Conservation (phyloP, 2,113 vertebrate genomes). For the Noctilio leporinus region DNA sequence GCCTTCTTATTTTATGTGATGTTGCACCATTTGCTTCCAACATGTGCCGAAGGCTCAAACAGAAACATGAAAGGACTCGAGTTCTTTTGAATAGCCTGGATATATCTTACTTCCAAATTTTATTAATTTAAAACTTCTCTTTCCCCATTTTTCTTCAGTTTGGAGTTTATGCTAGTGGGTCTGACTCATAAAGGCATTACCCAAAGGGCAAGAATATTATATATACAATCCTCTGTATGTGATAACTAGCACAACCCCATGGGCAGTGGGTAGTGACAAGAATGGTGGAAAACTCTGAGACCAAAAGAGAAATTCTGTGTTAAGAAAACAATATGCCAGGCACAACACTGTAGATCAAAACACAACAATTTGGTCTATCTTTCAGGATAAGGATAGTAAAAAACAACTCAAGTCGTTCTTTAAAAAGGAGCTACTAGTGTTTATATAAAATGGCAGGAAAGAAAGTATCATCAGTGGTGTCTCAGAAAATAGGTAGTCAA, state of each 20-base stretch:
- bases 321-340: background rate
- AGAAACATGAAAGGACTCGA: slow-evolving; percentile 4
- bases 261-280: background rate
- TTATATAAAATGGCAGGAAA: slow-evolving; percentile 4
- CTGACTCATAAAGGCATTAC: background rate
- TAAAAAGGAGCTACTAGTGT: background rate
- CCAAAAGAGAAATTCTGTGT: background rate
- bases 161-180: background rate
- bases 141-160: background rate
- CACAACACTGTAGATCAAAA: background rate
- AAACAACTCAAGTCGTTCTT: background rate
- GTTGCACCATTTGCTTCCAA: background rate
- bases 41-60: background rate
- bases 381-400: background rate
- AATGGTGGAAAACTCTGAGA: background rate
- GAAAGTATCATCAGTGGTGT: background rate
- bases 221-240: background rate
- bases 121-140: background rate
- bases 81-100: background rate
- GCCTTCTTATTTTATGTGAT: background rate
- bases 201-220: background rate
- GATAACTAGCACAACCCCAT: background rate
- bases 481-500: slow-evolving; percentile 1
- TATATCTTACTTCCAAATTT: slow-evolving; percentile 14
- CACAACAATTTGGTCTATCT: background rate